phyloP scores from a whole-genome alignment of 1,140 invertebrate species.

The Zaprionus inermis region DNA sequence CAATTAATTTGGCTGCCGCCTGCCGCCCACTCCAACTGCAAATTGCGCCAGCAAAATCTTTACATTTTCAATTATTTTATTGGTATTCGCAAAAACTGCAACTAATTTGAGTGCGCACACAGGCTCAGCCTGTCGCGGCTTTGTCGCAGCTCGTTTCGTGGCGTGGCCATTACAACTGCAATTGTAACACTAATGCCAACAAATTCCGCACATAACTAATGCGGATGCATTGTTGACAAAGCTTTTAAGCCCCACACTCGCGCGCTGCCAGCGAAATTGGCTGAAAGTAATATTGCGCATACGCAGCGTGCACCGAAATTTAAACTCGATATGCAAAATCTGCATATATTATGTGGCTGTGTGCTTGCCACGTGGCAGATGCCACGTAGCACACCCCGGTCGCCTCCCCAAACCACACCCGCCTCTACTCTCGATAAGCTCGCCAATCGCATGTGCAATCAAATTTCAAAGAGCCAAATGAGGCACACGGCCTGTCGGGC shows the following conservation, averaged over 20 bases:
- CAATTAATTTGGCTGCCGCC: no score
- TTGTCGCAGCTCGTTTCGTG: neutral
- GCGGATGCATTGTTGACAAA: constrained; percentile 26
- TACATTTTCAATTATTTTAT: neutral
- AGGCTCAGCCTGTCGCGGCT: neutral
- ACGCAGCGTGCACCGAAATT: constrained; percentile 62
- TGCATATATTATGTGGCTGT: constrained; percentile 59
- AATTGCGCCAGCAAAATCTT: constrained; percentile 4
- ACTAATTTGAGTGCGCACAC: no score
- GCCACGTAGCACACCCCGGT: constrained; percentile 24
- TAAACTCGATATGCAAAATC: constrained; percentile 64
- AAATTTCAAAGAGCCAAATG: constrained; percentile 75
- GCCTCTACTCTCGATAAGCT: constrained; percentile 33
- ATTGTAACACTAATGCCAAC: constrained; percentile 17
- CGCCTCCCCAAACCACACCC: neutral
- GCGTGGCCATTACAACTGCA: constrained; percentile 14
- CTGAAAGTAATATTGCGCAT: constrained; percentile 62
- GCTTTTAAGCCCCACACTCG: constrained; percentile 29
- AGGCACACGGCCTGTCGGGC: constrained; percentile 32
- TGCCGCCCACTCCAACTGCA: neutral
- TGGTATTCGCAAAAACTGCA: neutral
- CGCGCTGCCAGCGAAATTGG: constrained; percentile 17
- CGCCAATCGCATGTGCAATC: constrained; percentile 73
- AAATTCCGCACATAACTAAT: constrained; percentile 27
- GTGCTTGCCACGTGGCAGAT: constrained; percentile 18